Evolutionary conservation across 2,797 vertebrate genomes (phyloP).

Genomic region (Danio choprae): DNA sequence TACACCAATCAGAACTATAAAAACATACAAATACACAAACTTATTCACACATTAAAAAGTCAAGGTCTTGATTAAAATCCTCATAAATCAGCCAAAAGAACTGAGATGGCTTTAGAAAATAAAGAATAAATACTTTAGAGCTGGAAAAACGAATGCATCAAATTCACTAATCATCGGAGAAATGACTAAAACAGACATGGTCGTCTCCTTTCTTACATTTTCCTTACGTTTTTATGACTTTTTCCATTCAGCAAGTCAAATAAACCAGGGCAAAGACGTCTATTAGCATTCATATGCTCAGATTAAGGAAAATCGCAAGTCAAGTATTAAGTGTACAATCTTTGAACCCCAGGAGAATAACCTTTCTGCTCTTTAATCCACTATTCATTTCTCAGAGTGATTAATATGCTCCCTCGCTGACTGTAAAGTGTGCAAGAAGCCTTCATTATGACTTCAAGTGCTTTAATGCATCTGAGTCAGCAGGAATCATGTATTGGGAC

Average conservation of each 20-base stretch:
- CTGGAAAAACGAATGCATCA: not conserved
- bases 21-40: not conserved
- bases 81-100: not conserved
- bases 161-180: not conserved
- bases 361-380: constrained; percentile 6
- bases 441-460: not conserved
- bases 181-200: not conserved
- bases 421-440: not conserved
- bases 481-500: not conserved
- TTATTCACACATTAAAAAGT: not conserved
- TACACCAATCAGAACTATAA: not conserved
- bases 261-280: not conserved
- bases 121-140: not conserved
- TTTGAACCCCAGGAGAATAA: constrained; percentile 9
- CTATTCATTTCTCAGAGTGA: not conserved
- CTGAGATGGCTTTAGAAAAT: not conserved
- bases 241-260: not conserved
- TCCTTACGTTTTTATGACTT: not conserved
- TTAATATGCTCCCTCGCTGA: not conserved
- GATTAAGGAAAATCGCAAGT: not conserved
- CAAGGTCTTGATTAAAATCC: not conserved
- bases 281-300: not conserved
- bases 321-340: not conserved
- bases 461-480: not conserved
- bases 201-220: not conserved